A percentile compares a stretch with the other conserved stretches of the same genome.
Conservation (phyloP, 1,140 invertebrate species). For the Drosophila ironensis region DNA sequence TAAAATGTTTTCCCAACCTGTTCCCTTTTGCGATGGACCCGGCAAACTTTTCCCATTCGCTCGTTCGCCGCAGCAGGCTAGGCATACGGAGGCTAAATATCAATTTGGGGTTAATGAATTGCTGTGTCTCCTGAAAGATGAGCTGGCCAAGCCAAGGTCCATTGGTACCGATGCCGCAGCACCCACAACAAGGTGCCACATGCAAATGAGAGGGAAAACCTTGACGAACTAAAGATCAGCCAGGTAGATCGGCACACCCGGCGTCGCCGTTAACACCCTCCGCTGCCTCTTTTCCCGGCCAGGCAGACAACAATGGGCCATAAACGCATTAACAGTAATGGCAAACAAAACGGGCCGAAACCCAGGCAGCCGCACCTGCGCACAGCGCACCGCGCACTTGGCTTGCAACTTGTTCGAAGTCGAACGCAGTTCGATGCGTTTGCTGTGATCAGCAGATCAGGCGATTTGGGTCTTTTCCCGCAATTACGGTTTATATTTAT, state of each 20-base stretch:
- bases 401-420: constrained; percentile 28
- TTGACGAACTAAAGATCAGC: constrained; percentile 36
- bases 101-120: constrained; percentile 5
- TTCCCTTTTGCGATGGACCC: too few relatives aligned
- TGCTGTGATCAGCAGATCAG: constrained; percentile 1
- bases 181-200: constrained; percentile 12
- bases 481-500: background rate
- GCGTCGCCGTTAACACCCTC: constrained; percentile 34
- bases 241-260: constrained; percentile 36
- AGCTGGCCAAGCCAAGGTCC: constrained; percentile 26
- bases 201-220: constrained; percentile 63
- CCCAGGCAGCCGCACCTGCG: constrained; percentile 23
- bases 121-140: background rate
- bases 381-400: too few relatives aligned
- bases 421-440: background rate
- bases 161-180: constrained; percentile 3
- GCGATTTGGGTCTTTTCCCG: background rate
- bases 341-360: constrained; percentile 12
- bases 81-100: background rate
- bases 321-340: constrained; percentile 56
- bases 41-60: too few relatives aligned
- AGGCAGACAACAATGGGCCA: constrained; percentile 58
- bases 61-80: too few relatives aligned
- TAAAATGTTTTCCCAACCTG: constrained; percentile 58
- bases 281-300: too few relatives aligned